Evolutionary conservation across 2,113 vertebrate genomes (phyloP).

Genomic region (Eonycteris spelaea): DNA sequence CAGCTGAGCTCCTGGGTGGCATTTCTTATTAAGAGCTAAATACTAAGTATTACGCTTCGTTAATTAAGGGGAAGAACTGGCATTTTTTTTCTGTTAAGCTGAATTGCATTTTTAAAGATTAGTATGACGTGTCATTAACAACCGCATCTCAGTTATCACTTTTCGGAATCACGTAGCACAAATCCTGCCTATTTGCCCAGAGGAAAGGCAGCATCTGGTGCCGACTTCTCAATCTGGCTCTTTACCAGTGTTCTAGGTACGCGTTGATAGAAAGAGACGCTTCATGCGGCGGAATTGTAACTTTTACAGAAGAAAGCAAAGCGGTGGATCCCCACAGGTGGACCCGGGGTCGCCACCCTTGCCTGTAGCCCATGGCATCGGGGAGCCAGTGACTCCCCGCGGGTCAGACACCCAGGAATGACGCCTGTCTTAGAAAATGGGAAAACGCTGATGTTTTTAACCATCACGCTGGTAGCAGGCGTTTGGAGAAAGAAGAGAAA

Average conservation of each 20-base stretch:
- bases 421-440: accelerated
- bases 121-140: background rate
- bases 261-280: background rate
- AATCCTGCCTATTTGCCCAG: background rate
- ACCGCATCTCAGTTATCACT: background rate
- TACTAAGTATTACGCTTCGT: background rate
- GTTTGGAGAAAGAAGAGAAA: background rate
- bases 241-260: background rate
- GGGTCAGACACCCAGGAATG: background rate
- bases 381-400: background rate
- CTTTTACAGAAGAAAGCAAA: background rate
- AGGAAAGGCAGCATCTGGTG: background rate
- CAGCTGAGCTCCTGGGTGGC: no score
- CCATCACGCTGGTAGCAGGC: background rate
- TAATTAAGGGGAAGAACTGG: background rate
- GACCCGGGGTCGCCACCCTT: background rate
- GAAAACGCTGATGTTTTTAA: background rate
- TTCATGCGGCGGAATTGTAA: background rate
- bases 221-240: background rate
- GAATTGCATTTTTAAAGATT: background rate
- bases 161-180: background rate
- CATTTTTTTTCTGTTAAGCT: background rate
- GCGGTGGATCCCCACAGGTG: background rate
- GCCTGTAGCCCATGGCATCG: no score
- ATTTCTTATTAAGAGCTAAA: background rate